Conservation (phyloP, 2,113 vertebrate species). For the Ptilorrhoa leucosticta region DNA sequence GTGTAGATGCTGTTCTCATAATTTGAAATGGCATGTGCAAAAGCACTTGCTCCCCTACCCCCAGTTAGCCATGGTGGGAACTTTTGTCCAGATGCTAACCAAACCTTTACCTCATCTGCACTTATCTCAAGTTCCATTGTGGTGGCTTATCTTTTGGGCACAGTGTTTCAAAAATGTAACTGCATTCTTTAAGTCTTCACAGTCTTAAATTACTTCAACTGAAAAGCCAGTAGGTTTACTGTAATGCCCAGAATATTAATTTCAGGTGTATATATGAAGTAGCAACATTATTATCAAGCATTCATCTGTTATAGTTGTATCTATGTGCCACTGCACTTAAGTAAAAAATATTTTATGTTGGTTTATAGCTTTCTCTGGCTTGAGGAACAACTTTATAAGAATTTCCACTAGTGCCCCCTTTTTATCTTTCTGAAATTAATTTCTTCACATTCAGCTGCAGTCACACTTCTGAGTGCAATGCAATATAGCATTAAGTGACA, state of each 20-base stretch:
- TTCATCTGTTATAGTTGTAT: not conserved
- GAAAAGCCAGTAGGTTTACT: not conserved
- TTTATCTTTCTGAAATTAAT: not conserved
- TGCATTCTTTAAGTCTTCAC: not conserved
- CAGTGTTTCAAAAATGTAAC: not conserved
- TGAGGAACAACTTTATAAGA: not conserved
- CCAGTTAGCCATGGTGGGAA: not conserved
- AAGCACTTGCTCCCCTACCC: not conserved
- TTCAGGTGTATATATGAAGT: not conserved
- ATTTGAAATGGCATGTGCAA: not conserved
- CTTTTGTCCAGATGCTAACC: not conserved
- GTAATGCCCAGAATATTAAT: not conserved
- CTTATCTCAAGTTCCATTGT: not conserved
- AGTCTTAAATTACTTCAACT: not conserved
- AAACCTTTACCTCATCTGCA: not conserved
- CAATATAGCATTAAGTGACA: not conserved
- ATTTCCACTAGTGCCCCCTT: fast-evolving
- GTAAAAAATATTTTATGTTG: not conserved
- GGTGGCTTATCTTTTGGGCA: not conserved
- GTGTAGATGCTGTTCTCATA: not conserved
- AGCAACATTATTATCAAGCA: not conserved
- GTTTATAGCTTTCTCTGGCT: not conserved
- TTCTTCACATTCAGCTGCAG: not conserved
- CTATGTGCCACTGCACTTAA: not conserved
- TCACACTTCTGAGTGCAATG: not conserved